These are phyloP conservation scores for Caenorhabditis zanzibari DNA, from an alignment of 2,888 invertebrate species.

Conservation along the genomic window DNA sequence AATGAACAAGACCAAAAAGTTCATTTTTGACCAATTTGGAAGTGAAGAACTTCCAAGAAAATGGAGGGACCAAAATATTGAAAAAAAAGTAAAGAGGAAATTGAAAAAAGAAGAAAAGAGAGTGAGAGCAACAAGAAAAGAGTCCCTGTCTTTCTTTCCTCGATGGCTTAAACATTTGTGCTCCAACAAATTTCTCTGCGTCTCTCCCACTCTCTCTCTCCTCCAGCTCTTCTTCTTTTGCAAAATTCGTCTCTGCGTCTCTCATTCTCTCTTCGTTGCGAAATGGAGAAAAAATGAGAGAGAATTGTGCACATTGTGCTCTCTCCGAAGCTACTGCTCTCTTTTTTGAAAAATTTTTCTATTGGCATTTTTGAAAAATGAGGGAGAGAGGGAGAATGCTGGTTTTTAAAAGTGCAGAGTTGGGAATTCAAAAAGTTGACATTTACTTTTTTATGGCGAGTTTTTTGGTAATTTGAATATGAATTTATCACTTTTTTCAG, in stretches of 20 bases:
- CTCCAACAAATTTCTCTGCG: not conserved
- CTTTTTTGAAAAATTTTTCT: not conserved
- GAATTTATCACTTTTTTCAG: not conserved
- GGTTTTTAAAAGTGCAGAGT: conserved; percentile 32
- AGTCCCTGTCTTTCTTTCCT: conserved; percentile 6
- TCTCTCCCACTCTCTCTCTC: not conserved
- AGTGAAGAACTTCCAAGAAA: not conserved
- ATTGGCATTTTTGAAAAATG: conserved; percentile 3
- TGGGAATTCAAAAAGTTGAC: conserved; percentile 5
- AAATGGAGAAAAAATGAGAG: conserved; percentile 1
- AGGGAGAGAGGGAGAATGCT: not conserved
- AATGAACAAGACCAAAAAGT: no score
- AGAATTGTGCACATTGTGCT: conserved; percentile 34
- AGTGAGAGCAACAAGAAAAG: not conserved
- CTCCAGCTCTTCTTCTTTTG: not conserved
- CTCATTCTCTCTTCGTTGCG: conserved; percentile 15
- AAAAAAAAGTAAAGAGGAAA: conserved; percentile 15
- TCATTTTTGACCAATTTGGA: no score
- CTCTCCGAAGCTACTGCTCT: not conserved
- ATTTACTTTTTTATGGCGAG: not conserved
- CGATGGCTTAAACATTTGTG: conserved; percentile 35
- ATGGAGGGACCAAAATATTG: not conserved
- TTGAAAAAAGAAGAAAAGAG: not conserved
- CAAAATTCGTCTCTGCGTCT: conserved; percentile 15
- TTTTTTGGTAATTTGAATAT: not conserved